A percentile compares a stretch with the other conserved stretches of the same genome.
These are phyloP conservation scores for Cololabis saira DNA, from an alignment of 2,113 vertebrate genomes.

Conservation along the genomic window DNA sequence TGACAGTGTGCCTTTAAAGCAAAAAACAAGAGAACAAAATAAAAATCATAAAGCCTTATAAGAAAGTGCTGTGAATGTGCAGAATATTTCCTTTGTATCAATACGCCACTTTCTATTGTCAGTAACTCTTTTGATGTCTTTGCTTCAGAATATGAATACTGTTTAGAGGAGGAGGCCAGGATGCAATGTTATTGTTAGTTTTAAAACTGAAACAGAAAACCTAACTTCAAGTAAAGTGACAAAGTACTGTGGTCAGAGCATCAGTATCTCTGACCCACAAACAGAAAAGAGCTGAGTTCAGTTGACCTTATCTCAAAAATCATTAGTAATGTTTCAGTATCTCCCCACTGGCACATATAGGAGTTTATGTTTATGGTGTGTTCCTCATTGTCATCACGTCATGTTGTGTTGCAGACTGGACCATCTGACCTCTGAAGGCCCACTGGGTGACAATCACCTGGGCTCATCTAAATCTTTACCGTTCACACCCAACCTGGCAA, in stretches of 20 bases:
- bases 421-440: conserved; percentile 38
- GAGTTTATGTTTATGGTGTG: background rate
- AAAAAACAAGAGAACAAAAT: background rate
- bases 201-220: too few species aligned
- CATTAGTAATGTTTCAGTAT: conserved; percentile 13
- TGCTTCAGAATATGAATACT: background rate
- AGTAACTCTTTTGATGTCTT: background rate
- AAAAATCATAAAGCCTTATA: too few species aligned
- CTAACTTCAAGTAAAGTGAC: conserved; percentile 3
- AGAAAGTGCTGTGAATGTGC: too few species aligned
- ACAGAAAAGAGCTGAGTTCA: conserved; percentile 15
- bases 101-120: too few species aligned
- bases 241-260: conserved; percentile 4
- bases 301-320: conserved; percentile 24
- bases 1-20: background rate
- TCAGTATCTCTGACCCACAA: conserved; percentile 16
- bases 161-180: background rate
- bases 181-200: background rate
- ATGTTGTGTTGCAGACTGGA: conserved; percentile 45
- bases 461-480: conserved; percentile 1
- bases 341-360: background rate
- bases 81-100: too few species aligned
- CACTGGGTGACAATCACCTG: conserved; percentile 28
- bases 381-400: conserved; percentile 15
- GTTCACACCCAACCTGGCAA: conserved; percentile 3